A percentile compares a stretch with the other conserved stretches of the same genome.
phyloP scores from a whole-genome alignment of 2,113 vertebrate species.

The Macrotus californicus region DNA sequence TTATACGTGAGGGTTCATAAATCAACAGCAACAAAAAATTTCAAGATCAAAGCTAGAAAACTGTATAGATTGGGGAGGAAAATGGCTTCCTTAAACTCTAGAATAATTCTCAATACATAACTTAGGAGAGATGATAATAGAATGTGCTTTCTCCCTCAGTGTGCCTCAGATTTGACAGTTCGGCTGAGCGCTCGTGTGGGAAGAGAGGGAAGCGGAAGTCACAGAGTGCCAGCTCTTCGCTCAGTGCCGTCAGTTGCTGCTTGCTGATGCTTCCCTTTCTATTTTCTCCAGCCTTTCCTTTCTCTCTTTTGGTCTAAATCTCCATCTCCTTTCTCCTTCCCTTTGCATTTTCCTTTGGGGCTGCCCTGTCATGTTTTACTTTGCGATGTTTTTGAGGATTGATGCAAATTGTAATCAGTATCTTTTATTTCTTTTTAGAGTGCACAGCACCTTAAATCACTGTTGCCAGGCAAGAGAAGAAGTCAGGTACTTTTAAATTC shows the following conservation, averaged over 20 bases:
- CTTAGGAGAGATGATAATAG: not conserved
- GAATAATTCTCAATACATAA: slow-evolving; percentile 24
- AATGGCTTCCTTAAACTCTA: not conserved
- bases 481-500: not conserved
- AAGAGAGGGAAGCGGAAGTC: not conserved
- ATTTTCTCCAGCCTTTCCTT: not conserved
- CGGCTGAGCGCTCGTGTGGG: not conserved
- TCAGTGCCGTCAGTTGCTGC: not conserved
- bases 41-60: not conserved
- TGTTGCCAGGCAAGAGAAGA: not conserved
- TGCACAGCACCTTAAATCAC: not conserved
- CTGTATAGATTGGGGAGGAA: not conserved
- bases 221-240: not conserved
- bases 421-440: not conserved
- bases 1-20: not conserved
- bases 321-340: not conserved
- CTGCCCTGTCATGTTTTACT: not conserved
- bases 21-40: not conserved
- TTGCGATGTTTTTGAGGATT: not conserved
- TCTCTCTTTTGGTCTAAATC: not conserved
- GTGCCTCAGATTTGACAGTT: not conserved
- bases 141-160: not conserved
- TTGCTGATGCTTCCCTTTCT: not conserved
- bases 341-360: not conserved
- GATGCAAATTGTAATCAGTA: not conserved